These are phyloP conservation scores for Theocolax elegans DNA, from an alignment of 1,140 invertebrate species.

Conservation along the genomic window DNA sequence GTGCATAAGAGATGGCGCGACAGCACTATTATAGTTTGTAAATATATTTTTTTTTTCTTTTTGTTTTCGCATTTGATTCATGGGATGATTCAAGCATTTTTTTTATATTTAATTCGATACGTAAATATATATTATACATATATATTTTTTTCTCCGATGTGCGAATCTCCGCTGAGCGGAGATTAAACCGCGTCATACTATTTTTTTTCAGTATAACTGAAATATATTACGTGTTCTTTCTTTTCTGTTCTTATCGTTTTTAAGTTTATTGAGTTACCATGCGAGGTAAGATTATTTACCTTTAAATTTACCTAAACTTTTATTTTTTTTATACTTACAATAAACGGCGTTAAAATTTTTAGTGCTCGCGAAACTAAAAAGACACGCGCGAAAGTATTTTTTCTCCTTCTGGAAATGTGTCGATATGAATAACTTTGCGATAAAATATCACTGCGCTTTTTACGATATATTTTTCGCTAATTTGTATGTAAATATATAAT, in stretches of 20 bases:
- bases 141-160: constrained; percentile 10
- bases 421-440: constrained; percentile 16
- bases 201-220: constrained; percentile 39
- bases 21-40: constrained; percentile 37
- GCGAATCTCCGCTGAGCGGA: constrained; percentile 33
- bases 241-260: constrained; percentile 30
- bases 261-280: constrained; percentile 41
- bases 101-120: constrained; percentile 31
- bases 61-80: constrained; percentile 24
- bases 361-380: constrained; percentile 21
- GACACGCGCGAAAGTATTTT: constrained; percentile 11
- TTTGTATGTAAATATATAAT: constrained; percentile 35
- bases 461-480: constrained; percentile 26
- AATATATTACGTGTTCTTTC: constrained; percentile 2
- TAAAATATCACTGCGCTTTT: neutral
- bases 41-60: constrained; percentile 19
- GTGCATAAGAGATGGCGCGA: neutral
- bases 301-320: neutral
- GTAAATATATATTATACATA: constrained; percentile 12
- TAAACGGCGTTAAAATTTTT: constrained; percentile 19
- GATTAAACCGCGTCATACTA: neutral
- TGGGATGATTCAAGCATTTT: constrained; percentile 31
- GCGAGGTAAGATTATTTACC: constrained; percentile 13
- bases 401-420: constrained; percentile 34
- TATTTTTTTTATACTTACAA: constrained; percentile 17